Base-by-base conservation (phyloP, 2,888 invertebrate genomes). In the Tuta absoluta region DNA sequence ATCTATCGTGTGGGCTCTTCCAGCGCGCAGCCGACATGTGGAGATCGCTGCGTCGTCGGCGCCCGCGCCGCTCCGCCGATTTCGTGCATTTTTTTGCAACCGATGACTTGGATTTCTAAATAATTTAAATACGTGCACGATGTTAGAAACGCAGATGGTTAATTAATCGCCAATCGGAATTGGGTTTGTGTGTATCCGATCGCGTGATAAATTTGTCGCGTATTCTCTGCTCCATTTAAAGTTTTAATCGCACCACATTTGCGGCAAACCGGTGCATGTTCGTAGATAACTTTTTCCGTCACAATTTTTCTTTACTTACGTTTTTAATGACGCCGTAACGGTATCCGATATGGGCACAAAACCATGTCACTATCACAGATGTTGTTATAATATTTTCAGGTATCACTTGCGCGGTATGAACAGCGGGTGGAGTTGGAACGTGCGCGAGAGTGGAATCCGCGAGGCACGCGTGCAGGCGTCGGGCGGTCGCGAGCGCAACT, bases 41-140 rank as follows among this genome's bases (percentile, higher is more conserved):
- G 75, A 66, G 70, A 67, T 70, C 51, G 28, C 21, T 67, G 73
- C 75, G 72, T 67, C 75, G 73, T 76, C 79, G 78, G 73, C 75
- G 71, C 68, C 71, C 63, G 69, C 72, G 68, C 68, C 68, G 60
- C 78, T 87, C 75, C 82, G 86, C 51, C 86, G 90, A 82, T 85
- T 87, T 86, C 87, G 84, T 88, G 83, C 88, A 84, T 85, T 89
- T 90, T n/a, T 87, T 83, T 83, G 81, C 89, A 87, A 85, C 79
- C 84, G 89, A 84, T 83, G 82, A 83, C 85, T 84, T 76, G 76
- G 88, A 84, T 91, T 91, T 91, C 91, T 91, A 91, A 90, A 90
- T 89, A 86, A 91, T 91, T 89, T 90, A 88, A 89, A 90, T 90
- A 88, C 86, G 82, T 80, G 86, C 89, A 89, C 87, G 89, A 85